Evolutionary conservation across 92 coral and sea anemone genomes (phyloP).

Genomic region (Palythoa caribaeorum): DNA sequence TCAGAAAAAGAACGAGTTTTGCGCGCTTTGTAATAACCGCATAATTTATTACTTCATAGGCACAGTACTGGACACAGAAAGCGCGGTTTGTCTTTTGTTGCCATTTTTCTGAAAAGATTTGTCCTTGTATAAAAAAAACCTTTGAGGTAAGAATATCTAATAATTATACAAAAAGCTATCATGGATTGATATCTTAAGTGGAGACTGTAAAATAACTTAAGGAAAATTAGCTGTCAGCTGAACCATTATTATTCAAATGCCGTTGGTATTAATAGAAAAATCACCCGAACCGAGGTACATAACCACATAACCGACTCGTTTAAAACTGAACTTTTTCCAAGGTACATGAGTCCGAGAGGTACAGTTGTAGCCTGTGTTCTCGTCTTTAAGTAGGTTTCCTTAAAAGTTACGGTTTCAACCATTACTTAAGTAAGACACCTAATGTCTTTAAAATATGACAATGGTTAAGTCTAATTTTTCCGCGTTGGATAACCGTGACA

Average conservation of each 20-base stretch:
- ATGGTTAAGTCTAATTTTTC: too few species aligned
- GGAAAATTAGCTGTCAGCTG: background rate
- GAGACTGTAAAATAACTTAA: background rate
- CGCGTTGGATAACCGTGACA: too few species aligned
- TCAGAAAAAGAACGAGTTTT: background rate
- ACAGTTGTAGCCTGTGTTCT: too few species aligned
- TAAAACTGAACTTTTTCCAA: too few species aligned
- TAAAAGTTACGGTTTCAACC: too few species aligned
- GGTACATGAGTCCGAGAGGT: too few species aligned
- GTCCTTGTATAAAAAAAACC: background rate
- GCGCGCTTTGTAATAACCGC: background rate
- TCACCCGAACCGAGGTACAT: too few species aligned
- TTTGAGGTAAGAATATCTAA: background rate
- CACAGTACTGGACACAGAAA: background rate
- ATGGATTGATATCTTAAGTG: background rate
- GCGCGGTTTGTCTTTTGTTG: background rate
- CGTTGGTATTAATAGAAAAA: background rate
- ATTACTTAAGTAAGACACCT: too few species aligned
- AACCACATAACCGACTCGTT: too few species aligned
- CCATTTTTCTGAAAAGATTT: background rate
- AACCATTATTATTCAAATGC: background rate
- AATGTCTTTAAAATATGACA: too few species aligned
- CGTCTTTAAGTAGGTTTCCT: too few species aligned
- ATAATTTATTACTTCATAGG: background rate
- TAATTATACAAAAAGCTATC: background rate